Conservation (phyloP, 1,140 invertebrate species). For the Trissolcus basalis region DNA sequence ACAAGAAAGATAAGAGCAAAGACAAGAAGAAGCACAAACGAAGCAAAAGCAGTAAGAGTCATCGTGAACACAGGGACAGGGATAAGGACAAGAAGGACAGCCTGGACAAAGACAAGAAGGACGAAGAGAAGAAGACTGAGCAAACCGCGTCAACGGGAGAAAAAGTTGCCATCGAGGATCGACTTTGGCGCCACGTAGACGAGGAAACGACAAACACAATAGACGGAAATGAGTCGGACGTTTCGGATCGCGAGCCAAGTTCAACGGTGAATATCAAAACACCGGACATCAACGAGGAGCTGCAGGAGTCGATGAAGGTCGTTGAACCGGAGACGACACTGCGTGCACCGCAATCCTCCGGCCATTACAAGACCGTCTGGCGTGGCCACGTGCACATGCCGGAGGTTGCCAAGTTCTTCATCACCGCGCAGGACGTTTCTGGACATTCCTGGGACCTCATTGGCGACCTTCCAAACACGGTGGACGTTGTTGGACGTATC, state of each 20-base stretch:
- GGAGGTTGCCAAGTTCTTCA: slow-evolving; percentile 92
- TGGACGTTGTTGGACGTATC: slow-evolving; percentile 94
- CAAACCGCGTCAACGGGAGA: slow-evolving; percentile 44
- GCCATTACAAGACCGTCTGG: slow-evolving; percentile 81
- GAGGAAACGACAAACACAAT: slow-evolving; percentile 72
- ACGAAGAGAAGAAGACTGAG: slow-evolving; percentile 50
- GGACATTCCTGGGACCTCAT: slow-evolving; percentile 83
- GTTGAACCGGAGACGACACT: slow-evolving; percentile 55
- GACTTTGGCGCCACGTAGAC: slow-evolving; percentile 73
- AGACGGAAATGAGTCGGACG: slow-evolving; percentile 74
- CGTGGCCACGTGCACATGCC: slow-evolving; percentile 92
- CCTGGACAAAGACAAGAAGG: not conserved
- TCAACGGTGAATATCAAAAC: slow-evolving; percentile 79
- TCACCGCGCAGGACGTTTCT: slow-evolving; percentile 87
- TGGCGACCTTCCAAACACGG: slow-evolving; percentile 84
- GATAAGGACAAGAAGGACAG: slow-evolving; percentile 57
- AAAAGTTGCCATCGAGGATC: slow-evolving; percentile 69
- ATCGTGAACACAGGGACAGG: slow-evolving; percentile 57
- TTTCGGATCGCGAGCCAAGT: slow-evolving; percentile 77
- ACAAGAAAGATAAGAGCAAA: slow-evolving; percentile 61
- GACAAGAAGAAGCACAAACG: slow-evolving; percentile 64
- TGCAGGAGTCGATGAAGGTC: slow-evolving; percentile 66
- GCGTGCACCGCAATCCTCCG: slow-evolving; percentile 53
- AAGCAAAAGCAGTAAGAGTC: slow-evolving; percentile 52
- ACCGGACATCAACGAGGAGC: slow-evolving; percentile 75